phyloP scores from a whole-genome alignment of 2,797 vertebrate genomes.

The Epinephelus malabaricus region DNA sequence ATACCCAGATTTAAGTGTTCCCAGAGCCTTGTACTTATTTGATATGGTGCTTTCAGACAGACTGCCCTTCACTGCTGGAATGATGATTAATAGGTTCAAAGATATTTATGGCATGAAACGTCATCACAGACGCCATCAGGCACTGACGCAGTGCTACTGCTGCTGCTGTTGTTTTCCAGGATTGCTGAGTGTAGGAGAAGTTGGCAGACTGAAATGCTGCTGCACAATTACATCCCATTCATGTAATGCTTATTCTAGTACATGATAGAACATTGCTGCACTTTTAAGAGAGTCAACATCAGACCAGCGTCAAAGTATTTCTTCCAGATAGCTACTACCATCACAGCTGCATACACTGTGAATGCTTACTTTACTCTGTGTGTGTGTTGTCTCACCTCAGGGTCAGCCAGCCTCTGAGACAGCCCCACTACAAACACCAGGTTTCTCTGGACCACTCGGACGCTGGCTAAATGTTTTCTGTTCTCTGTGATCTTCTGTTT shows the following conservation, averaged over 20 bases:
- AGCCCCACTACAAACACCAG: slow-evolving; percentile 95
- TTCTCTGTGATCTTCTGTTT: slow-evolving; percentile 98
- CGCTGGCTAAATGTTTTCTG: slow-evolving; percentile 94
- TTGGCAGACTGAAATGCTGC: slow-evolving; percentile 9
- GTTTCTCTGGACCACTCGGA: slow-evolving; percentile 94
- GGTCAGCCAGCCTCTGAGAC: slow-evolving; percentile 93
- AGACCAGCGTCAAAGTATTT: background rate
- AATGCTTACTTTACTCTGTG: background rate
- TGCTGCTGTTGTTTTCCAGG: slow-evolving; percentile 86
- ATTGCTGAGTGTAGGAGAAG: slow-evolving; percentile 47
- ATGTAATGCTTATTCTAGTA: slow-evolving; percentile 6
- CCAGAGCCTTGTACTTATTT: background rate
- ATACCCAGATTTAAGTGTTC: background rate
- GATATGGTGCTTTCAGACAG: background rate
- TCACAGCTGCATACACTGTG: background rate
- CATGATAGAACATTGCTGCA: background rate
- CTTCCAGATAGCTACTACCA: too few species aligned
- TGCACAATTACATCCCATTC: background rate
- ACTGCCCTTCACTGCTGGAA: background rate
- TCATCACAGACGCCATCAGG: slow-evolving; percentile 20
- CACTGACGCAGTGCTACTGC: slow-evolving; percentile 46
- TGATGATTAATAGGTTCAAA: slow-evolving; percentile 20
- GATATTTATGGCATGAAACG: slow-evolving; percentile 26
- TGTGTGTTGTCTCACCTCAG: slow-evolving; percentile 86
- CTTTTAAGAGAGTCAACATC: background rate